Evolutionary conservation across 2,888 invertebrate species (phyloP), one percentile per base, ranked within the genome.

Genomic region (Catocala nupta): DNA sequence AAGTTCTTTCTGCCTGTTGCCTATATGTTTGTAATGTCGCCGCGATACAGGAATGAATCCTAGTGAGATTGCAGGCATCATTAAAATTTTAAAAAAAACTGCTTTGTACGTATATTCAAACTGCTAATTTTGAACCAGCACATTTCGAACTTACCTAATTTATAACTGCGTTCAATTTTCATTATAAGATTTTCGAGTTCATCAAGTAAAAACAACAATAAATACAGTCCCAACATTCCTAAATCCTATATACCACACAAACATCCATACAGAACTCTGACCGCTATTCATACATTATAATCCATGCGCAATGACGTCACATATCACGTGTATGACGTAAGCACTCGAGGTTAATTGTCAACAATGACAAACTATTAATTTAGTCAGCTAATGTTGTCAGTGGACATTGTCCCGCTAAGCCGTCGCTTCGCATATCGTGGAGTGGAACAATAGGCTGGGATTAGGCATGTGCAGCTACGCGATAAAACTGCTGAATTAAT

Each of bases 401-500:
- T 13, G 52, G 36, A 63, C 77, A 65, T 63, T 71, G 75, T 64
- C 61, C 64, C 43, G 16, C 34, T 71, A 70, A 77, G 70, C 77
- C 67, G 55, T 49, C 60, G 55, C 68, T 58, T 61, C 72, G 67
- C 77, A 65, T 63, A 70, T 75, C 70, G 70, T 68, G 52, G 12
- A 50, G 59, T 39, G 67, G 51, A 63, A 76, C 76, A 76, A 76
- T 76, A 47, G 68, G 25, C 12, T 47, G 51, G 76, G 76, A 76
- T 76, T 76, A 76, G 67, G 68, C 44, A 67, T 62, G 70, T 76
- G 76, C 74, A 71, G 58, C 64, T 49, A 49, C 34, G 65, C 59
- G 76, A 76, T 76, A 76, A 76, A 76, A 76, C 68, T 68, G 34
- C 52, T 65, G 71, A 76, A 76, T 75, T 76, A 71, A 76, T 74